Conservation (phyloP, 2,113 vertebrate genomes). For the Microcebus ravelobensis region DNA sequence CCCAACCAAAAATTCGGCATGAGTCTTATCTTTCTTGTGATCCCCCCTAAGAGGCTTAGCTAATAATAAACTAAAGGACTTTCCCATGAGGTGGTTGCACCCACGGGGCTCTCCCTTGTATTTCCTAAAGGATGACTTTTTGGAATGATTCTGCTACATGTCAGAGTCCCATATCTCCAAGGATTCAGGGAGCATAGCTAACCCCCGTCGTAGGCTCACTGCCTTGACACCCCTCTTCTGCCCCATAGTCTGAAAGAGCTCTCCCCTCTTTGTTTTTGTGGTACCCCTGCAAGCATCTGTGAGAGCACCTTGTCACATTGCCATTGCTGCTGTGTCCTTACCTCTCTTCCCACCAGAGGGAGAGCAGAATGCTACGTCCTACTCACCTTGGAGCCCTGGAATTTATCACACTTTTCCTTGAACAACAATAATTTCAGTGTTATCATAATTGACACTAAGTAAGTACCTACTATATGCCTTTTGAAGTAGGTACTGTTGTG, state of each 20-base stretch:
- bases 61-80: background rate
- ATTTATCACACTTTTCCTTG: background rate
- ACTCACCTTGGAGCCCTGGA: background rate
- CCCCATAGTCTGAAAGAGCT: background rate
- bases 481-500: background rate
- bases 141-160: background rate
- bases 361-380: background rate
- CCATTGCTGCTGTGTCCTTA: background rate
- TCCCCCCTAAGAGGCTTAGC: background rate
- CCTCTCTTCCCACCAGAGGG: background rate
- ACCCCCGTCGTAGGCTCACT: background rate
- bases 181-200: background rate
- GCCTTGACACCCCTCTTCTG: background rate
- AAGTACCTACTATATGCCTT: background rate
- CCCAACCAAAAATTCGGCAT: background rate
- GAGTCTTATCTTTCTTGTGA: conserved; percentile 39
- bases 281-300: background rate
- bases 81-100: background rate
- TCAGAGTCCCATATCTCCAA: background rate
- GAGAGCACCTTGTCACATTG: background rate
- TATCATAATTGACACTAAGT: background rate
- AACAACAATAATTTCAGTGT: background rate
- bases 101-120: background rate
- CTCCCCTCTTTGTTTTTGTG: background rate
- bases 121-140: background rate